Evolutionary conservation across 2,797 vertebrate species (phyloP).

Genomic region (Smutsia gigantea): DNA sequence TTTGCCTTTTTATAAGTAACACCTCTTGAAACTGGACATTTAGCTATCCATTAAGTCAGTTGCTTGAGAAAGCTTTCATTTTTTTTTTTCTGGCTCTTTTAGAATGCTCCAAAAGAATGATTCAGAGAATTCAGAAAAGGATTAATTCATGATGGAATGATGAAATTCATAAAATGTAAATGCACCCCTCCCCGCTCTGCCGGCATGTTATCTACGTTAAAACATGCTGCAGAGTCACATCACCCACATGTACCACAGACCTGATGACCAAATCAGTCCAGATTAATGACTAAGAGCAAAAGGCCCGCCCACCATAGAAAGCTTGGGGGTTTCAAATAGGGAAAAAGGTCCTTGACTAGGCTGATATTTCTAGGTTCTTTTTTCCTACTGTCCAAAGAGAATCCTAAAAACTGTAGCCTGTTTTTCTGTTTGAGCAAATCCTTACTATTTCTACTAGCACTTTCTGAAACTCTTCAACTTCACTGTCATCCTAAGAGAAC

Average conservation of each 20-base stretch:
- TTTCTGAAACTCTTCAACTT: slow-evolving; percentile 32
- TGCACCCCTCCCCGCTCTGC: not conserved
- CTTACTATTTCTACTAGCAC: slow-evolving; percentile 8
- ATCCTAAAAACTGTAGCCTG: not conserved
- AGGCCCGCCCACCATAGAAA: not conserved
- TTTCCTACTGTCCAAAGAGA: not conserved
- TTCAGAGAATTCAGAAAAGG: slow-evolving; percentile 47
- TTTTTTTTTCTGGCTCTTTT: not conserved
- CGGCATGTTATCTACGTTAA: not conserved
- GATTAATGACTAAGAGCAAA: not conserved
- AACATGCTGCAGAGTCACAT: not conserved
- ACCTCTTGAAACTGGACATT: slow-evolving; percentile 52
- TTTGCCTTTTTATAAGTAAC: slow-evolving; percentile 49
- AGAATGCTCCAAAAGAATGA: slow-evolving; percentile 41
- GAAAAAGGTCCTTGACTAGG: not conserved
- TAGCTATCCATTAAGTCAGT: slow-evolving; percentile 30
- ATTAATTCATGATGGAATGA: slow-evolving; percentile 13
- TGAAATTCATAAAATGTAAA: not conserved
- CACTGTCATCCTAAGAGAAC: slow-evolving; percentile 11
- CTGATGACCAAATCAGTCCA: not conserved
- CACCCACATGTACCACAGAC: not conserved
- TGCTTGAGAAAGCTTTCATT: slow-evolving; percentile 30
- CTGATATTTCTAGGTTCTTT: not conserved
- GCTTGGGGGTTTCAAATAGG: not conserved
- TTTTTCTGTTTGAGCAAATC: slow-evolving; percentile 1